Base-by-base conservation (phyloP, 2,888 invertebrate species). In the Octonoba sinensis region DNA sequence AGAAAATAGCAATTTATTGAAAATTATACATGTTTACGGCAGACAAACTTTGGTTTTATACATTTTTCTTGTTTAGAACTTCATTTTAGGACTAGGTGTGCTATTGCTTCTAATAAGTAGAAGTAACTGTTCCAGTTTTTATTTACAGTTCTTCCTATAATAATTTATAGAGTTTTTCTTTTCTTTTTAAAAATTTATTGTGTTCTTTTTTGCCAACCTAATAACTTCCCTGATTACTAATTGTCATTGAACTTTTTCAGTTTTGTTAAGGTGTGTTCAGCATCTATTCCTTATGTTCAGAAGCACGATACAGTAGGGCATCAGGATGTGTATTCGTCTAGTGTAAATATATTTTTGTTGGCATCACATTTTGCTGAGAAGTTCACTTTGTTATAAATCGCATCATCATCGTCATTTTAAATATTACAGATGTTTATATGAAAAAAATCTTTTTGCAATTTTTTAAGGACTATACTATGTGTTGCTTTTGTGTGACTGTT, bases 371-470 rank as follows among this genome's bases (percentile, higher is more conserved):
- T 65, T 71, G 65, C 77, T 70, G 47, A 22, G 36, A 67, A 66
- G 24, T 16, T 70, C 71, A 77, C 71, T 49, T 71, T 77, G 77
- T 77, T 77, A 77, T 54, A 77, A 77, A 71, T 18, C 46, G 65
- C 70, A 71, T 71, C 51, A 6, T 77, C 77, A 77, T 77, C 59
- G 36, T 77, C 77, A 77, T 71, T 77, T 70, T 77, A 71, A 6
- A 71, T 71, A 64, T 64, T 47, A 36, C 54, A 46, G 46, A 65
- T 57, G 49, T 77, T 76, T 70, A 56, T 77, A 65, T 36, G 20
- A 16, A 65, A 36, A 36, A 36, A 36, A 13, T 18, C 49, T 49
- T 67, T 77, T 64, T 44, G 60, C 62, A 76, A 65, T 57, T 71
- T 36, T 70, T 73, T 44, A 71, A 20, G 36, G 18, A 51, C 65